phyloP scores from a whole-genome alignment of 2,888 invertebrate genomes.

The Eilema caniola region DNA sequence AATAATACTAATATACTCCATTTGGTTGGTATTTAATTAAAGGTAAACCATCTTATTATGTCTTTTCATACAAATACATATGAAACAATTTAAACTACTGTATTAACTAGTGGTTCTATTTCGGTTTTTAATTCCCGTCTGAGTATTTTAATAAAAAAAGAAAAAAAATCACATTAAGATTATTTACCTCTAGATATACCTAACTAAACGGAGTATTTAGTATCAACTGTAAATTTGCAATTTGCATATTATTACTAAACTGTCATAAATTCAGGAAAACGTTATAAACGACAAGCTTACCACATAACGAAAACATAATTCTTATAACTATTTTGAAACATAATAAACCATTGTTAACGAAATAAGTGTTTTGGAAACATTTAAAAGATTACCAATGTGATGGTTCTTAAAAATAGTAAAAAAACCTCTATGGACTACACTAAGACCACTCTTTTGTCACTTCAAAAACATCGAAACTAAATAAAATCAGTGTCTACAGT shows the following conservation, averaged over 20 bases:
- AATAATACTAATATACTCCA: too few species aligned
- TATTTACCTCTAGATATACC: too few species aligned
- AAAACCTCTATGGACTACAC: constrained; percentile 22
- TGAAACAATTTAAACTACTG: too few species aligned
- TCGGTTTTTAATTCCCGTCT: too few species aligned
- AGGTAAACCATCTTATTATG: too few species aligned
- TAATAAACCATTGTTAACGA: background rate
- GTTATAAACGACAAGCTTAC: constrained; percentile 6
- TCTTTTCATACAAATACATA: too few species aligned
- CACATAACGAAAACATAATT: constrained; percentile 4
- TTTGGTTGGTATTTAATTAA: too few species aligned
- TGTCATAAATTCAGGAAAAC: background rate
- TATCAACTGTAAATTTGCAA: background rate
- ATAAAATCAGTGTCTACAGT: constrained; percentile 41
- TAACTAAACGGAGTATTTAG: too few species aligned
- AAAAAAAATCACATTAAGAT: too few species aligned
- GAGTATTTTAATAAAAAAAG: too few species aligned
- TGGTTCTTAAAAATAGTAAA: constrained; percentile 5
- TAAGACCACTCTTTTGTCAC: constrained; percentile 45
- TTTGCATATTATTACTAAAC: constrained; percentile 8
- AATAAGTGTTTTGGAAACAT: background rate
- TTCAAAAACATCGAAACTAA: constrained; percentile 43
- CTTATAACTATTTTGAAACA: constrained; percentile 4
- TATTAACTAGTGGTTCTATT: too few species aligned
- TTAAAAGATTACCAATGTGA: constrained; percentile 1